Evolutionary conservation across 2,888 invertebrate genomes (phyloP), one percentile per base, ranked within the genome.

Genomic region (Acanthosoma haemorrhoidale): DNA sequence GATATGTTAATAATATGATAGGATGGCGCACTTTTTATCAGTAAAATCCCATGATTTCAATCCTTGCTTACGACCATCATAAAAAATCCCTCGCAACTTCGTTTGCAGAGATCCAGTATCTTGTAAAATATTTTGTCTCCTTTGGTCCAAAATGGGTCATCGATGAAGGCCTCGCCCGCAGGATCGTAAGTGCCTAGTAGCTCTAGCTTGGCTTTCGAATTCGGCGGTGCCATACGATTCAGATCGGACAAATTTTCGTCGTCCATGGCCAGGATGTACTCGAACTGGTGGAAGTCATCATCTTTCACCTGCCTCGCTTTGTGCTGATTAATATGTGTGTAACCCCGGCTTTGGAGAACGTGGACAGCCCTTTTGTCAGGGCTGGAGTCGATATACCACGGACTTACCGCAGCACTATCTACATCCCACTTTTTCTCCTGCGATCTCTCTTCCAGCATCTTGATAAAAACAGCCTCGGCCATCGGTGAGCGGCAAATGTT

Each of bases 181-280:
- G 94, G 89, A 78, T 96, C 94, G 82, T 88, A 94, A 72, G 88
- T 87, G n/a, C 96, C 96, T 60, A 97, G 84, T 68, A 94, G 81
- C 21, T 91, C 82, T 43, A 96, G 82, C 78, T 88, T 85, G 0
- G 94, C 92, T 78, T 85, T 89, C 71, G 84, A 82, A 25, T 83
- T 82, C 68, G 82, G 80, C 0, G 92, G 91, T 32, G 88, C 86
- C 75, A 83, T 81, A 31, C 81, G 80, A 34, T 85, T 84, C 68
- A 93, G 80, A 75, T 88, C 87, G 5, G 79, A 80, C 81, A 96
- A 92, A 78, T 96, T 97, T 11, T 87, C 86, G 70, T 92, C 85
- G 79, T 97, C 97, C 96, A 96, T 96, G 6, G 96, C 96, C 82
- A 97, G 94, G 76, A 97, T 95, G 79, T 86, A 92, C 80, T 96